Percentiles rank a stretch among this genome's conserved stretches.
Conservation (phyloP, 2,888 invertebrate species). For the Athalia cordata region DNA sequence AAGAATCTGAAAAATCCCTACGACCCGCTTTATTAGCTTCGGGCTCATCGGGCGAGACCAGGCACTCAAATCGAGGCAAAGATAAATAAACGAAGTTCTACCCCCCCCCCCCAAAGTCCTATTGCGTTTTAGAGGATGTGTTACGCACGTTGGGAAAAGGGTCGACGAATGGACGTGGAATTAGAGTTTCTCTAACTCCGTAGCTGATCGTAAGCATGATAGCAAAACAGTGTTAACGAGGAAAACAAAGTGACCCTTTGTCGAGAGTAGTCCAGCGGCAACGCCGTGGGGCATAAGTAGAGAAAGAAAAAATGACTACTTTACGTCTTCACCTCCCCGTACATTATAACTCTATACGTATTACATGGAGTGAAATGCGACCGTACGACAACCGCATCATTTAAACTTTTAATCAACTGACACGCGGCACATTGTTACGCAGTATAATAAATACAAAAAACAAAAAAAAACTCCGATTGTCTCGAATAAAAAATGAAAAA, state of each 20-base stretch:
- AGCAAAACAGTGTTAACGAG: conserved; percentile 26
- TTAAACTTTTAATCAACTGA: conserved; percentile 26
- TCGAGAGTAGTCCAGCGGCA: background rate
- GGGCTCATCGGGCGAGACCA: too few relatives aligned
- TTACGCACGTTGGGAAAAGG: background rate
- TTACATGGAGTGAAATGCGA: background rate
- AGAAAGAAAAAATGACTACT: background rate
- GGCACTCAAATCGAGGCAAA: too few relatives aligned
- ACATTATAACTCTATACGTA: too few relatives aligned
- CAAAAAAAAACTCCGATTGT: background rate
- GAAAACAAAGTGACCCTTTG: conserved; percentile 21
- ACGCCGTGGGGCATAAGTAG: background rate
- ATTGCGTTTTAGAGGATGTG: too few relatives aligned
- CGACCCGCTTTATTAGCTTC: too few relatives aligned
- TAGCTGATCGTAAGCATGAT: background rate
- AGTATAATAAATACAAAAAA: background rate
- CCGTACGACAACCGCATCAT: background rate
- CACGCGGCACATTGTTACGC: conserved; percentile 10
- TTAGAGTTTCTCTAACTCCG: conserved; percentile 13
- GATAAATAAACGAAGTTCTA: too few relatives aligned
- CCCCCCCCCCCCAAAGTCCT: too few relatives aligned
- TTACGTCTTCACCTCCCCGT: too few relatives aligned
- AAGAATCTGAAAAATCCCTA: too few relatives aligned
- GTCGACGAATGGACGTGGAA: background rate
- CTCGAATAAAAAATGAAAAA: background rate